Base-by-base conservation (phyloP, 2,888 invertebrate species). In the Strigamia transsilvanica region DNA sequence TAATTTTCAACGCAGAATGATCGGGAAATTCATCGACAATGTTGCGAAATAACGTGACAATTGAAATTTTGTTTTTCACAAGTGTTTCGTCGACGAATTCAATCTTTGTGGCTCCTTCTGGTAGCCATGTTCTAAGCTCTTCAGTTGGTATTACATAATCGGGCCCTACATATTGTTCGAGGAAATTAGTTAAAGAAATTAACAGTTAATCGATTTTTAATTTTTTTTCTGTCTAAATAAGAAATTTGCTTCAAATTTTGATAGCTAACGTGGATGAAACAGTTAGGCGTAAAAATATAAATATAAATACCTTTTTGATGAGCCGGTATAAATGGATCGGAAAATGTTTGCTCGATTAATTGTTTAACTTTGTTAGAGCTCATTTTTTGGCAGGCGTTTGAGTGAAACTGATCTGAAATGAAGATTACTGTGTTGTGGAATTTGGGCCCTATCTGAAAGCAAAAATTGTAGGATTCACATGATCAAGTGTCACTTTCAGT, bases 141-240 rank as follows among this genome's bases (percentile, higher is more conserved):
- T 79, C 79, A 79, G 34, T 79, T 21, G 79, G 79, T 4, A 79
- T 42, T 38, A 79, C 7, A 18, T 79, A 79, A 79, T 79, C 79
- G 10, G 79, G 79, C 3, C 79, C 79, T 79, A 21, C 12, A 79
- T 4, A 73, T n/a, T 51, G 51, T 61, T 61, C 4, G 23, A 61
- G 61, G 18, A 23, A 42, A 34, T 34, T 34, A 42, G 42, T 42
- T 42, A 18, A 18, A 61, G 51, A n/a, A 51, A 51, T 51, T 51
- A 51, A 51, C n/a, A n/a, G 51, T 51, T 51, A 34, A n/a, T 34
- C 34, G 7, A 34, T 34, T 34, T 34, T 34, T 34, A 34, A 34
- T 5, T 34, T 34, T 34, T 34, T 34, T 34, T n/a, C n/a, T 5
- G 7, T 34, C 7, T 34, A 34, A 34, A 34, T 34, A 34, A 34